phyloP scores from a whole-genome alignment of 1,140 invertebrate genomes.

The Phenacoccus solenopsis region DNA sequence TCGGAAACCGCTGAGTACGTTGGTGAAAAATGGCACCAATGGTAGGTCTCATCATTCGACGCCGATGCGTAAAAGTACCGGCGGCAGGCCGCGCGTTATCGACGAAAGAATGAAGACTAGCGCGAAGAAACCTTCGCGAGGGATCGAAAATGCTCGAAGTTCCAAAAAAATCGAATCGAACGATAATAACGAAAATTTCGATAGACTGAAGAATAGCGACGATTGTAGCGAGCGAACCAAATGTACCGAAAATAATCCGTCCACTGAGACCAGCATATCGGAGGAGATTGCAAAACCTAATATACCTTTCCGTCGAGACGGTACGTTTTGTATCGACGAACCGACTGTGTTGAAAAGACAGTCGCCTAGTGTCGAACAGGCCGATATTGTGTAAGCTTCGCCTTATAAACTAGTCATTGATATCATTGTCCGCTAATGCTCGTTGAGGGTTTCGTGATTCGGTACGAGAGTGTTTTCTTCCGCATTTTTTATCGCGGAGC shows the following conservation, averaged over 20 bases:
- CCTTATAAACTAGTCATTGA: not conserved
- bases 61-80: not conserved
- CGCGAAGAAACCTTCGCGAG: not conserved
- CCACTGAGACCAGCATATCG: not conserved
- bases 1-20: not conserved
- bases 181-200: not conserved
- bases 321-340: constrained; percentile 59
- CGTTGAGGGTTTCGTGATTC: no score
- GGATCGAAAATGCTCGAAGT: not conserved
- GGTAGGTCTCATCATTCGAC: not conserved
- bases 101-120: not conserved
- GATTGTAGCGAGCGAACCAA: no score
- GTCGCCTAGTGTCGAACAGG: not conserved
- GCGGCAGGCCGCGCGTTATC: not conserved
- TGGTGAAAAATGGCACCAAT: not conserved
- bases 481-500: not conserved
- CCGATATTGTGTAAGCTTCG: not conserved
- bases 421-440: no score
- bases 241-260: not conserved
- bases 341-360: constrained; percentile 39
- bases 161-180: not conserved
- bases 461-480: no score
- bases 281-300: not conserved
- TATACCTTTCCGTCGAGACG: constrained; percentile 24
- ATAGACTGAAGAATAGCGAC: not conserved